Percentiles rank a stretch among this genome's conserved stretches.
Evolutionary conservation across 1,140 invertebrate genomes (phyloP).

Genomic region (Neodiprion lecontei): DNA sequence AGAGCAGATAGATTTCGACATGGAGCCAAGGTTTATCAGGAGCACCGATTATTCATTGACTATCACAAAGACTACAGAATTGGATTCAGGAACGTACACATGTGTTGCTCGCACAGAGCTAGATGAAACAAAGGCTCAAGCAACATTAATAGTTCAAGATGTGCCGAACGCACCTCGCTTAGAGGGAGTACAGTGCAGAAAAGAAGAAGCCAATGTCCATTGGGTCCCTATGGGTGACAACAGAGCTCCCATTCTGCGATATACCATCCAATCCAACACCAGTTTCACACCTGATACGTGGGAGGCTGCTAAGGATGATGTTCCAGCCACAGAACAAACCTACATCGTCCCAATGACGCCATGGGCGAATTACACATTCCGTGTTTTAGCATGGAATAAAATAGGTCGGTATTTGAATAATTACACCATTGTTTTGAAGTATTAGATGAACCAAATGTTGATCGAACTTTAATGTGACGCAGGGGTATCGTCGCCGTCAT

Average conservation of each 20-base stretch:
- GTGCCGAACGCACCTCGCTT: constrained; percentile 89
- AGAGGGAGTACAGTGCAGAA: constrained; percentile 70
- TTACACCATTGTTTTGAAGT: neutral
- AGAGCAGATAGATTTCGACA: constrained; percentile 85
- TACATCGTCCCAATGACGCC: constrained; percentile 83
- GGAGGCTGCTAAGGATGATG: constrained; percentile 77
- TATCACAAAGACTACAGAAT: constrained; percentile 91
- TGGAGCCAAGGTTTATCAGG: constrained; percentile 81
- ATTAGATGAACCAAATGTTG: neutral
- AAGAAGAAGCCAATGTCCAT: constrained; percentile 74
- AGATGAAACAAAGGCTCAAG: constrained; percentile 82
- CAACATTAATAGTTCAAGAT: constrained; percentile 94
- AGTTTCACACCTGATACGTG: constrained; percentile 92
- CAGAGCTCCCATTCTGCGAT: constrained; percentile 91
- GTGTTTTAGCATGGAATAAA: constrained; percentile 92
- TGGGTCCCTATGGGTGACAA: constrained; percentile 94
- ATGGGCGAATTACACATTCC: constrained; percentile 97
- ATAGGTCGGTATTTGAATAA: constrained; percentile 66
- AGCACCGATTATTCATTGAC: constrained; percentile 91
- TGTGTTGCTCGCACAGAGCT: constrained; percentile 92
- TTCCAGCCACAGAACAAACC: constrained; percentile 81
- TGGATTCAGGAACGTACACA: constrained; percentile 95
- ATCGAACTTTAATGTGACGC: constrained; percentile 8
- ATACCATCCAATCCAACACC: constrained; percentile 93
- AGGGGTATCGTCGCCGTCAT: constrained; percentile 83